A percentile compares a stretch with the other conserved stretches of the same genome.
Evolutionary conservation across 2,888 invertebrate genomes (phyloP).

Genomic region (Drosophila longiperda): DNA sequence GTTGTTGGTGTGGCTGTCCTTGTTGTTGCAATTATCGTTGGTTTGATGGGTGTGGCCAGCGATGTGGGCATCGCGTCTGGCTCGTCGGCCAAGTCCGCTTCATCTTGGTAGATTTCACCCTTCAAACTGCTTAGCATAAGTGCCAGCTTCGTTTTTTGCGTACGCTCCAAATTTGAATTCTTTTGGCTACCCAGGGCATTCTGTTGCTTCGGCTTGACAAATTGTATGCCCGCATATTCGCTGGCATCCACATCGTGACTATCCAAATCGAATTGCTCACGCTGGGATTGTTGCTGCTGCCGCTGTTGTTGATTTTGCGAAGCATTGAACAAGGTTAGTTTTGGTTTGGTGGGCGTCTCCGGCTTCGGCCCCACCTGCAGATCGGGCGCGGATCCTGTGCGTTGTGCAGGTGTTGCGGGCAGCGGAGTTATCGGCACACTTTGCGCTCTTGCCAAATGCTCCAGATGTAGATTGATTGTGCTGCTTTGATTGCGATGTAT

Average conservation of each 20-base stretch:
- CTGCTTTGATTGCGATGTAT: constrained; percentile 61
- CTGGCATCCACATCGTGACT: constrained; percentile 54
- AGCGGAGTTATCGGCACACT: constrained; percentile 61
- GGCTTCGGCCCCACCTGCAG: background rate
- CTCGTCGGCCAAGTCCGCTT: constrained; percentile 55
- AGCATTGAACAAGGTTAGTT: constrained; percentile 83
- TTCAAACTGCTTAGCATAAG: constrained; percentile 83
- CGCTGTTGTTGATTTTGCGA: constrained; percentile 5
- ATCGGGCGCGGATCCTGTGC: constrained; percentile 42
- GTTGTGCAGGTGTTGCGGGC: constrained; percentile 44
- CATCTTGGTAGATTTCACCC: constrained; percentile 82
- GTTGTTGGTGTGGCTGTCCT: background rate
- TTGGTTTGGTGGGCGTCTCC: constrained; percentile 61
- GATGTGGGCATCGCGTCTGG: constrained; percentile 32
- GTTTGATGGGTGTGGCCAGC: background rate
- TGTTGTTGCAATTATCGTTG: constrained; percentile 11
- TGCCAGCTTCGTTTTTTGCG: constrained; percentile 83
- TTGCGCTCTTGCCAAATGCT: constrained; percentile 45
- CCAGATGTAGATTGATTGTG: constrained; percentile 23
- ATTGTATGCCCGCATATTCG: constrained; percentile 80
- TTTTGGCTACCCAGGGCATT: constrained; percentile 55
- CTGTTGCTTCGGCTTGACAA: constrained; percentile 83
- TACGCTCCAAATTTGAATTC: constrained; percentile 78
- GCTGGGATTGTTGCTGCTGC: constrained; percentile 39
- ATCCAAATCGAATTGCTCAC: constrained; percentile 24